Conservation (phyloP, 2,113 vertebrate species). For the Eupsittula cactorum region DNA sequence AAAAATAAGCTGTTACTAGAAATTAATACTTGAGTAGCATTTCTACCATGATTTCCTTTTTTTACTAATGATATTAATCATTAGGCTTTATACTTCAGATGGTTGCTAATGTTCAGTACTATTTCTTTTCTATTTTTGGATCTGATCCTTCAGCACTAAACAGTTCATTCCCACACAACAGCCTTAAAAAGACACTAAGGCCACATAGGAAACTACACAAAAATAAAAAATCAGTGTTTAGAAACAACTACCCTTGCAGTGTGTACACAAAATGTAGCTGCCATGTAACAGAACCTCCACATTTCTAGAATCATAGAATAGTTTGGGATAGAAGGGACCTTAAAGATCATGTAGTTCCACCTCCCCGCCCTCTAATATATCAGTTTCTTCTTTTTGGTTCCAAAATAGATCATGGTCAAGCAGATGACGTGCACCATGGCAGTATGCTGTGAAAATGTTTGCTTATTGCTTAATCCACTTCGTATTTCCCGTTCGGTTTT, state of each 20-base stretch:
- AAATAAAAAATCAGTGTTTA: background rate
- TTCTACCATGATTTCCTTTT: conserved; percentile 22
- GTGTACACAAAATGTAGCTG: background rate
- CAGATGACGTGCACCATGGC: background rate
- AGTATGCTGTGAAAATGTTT: background rate
- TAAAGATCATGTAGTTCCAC: background rate
- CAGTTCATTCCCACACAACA: conserved; percentile 56
- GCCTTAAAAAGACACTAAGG: conserved; percentile 45
- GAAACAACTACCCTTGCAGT: background rate
- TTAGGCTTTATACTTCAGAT: conserved; percentile 39
- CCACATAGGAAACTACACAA: background rate
- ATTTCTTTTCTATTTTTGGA: conserved; percentile 63
- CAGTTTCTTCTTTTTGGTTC: background rate
- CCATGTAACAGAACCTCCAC: background rate
- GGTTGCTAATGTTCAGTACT: conserved; percentile 12
- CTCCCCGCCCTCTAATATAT: background rate
- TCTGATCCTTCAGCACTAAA: conserved; percentile 32
- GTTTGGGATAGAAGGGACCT: background rate
- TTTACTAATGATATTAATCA: conserved; percentile 36
- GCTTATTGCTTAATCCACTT: background rate
- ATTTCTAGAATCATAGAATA: background rate
- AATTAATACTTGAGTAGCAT: background rate
- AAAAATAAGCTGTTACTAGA: background rate
- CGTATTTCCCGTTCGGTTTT: background rate
- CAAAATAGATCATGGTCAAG: background rate